A percentile compares a stretch with the other conserved stretches of the same genome.
Conservation (phyloP, 37 sponge, comb jelly and placozoan species). For the Petrosia ficiformis region DNA sequence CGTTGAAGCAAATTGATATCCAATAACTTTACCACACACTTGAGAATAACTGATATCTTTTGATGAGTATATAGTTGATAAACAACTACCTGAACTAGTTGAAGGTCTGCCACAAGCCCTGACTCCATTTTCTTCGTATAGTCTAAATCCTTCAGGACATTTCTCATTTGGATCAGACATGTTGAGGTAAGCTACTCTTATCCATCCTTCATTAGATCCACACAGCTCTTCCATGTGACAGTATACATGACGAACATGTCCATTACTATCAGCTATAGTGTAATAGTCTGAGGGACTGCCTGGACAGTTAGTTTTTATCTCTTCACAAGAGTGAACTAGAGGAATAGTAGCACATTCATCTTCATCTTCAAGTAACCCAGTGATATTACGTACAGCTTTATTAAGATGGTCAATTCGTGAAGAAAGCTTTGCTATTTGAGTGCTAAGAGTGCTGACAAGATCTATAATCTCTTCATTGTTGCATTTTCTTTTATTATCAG, state of each 20-base stretch:
- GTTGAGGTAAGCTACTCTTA: conserved; percentile 12
- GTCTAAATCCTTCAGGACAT: conserved; percentile 3
- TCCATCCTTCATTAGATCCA: conserved; percentile 3
- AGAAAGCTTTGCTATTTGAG: no score
- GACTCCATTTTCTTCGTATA: not conserved
- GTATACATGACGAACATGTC: conserved; percentile 11
- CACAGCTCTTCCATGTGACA: conserved; percentile 16
- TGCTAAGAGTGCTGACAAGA: no score
- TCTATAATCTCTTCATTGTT: no score
- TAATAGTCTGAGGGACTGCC: conserved; percentile 1
- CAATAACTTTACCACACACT: conserved; percentile 27
- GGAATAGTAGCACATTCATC: not conserved
- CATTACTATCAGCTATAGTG: not conserved
- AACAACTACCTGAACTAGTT: not conserved
- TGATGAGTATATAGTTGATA: not conserved
- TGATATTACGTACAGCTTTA: not conserved
- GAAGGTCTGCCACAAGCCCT: conserved; percentile 13
- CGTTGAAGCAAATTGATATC: not conserved
- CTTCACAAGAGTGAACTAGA: conserved; percentile 6
- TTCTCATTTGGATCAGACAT: conserved; percentile 12
- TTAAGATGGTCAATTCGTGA: no score
- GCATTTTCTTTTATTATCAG: no score
- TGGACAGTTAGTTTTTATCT: not conserved
- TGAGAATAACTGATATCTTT: conserved; percentile 1
- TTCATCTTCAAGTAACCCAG: not conserved